Evolutionary conservation across 1,140 invertebrate species (phyloP).

Genomic region (Physella acuta): DNA sequence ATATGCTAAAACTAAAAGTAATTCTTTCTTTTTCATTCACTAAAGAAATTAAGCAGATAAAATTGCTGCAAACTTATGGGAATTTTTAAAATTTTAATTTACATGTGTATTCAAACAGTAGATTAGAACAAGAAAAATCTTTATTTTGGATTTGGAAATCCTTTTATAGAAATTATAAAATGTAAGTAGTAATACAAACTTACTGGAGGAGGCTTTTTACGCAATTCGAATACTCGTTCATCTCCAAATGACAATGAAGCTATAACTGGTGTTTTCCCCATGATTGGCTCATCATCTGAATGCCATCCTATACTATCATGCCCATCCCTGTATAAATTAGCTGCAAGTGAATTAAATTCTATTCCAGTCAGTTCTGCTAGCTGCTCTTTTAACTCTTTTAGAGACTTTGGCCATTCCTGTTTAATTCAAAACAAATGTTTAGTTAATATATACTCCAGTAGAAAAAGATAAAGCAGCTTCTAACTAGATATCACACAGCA

Average conservation of each 20-base stretch:
- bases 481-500: too few relatives aligned
- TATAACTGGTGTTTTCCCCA: conserved; percentile 61
- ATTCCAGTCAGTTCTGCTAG: conserved; percentile 55
- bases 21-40: too few relatives aligned
- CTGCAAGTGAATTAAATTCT: conserved; percentile 63
- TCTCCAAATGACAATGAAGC: conserved; percentile 63
- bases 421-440: too few relatives aligned
- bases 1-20: background rate
- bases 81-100: too few relatives aligned
- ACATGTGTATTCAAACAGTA: too few relatives aligned
- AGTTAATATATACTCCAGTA: too few relatives aligned
- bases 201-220: conserved; percentile 51
- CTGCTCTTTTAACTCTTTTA: conserved; percentile 43
- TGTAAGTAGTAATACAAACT: conserved; percentile 23
- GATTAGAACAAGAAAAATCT: too few relatives aligned
- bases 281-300: conserved; percentile 59
- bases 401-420: conserved; percentile 45
- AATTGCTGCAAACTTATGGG: too few relatives aligned
- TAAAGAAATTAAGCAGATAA: too few relatives aligned
- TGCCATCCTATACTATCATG: conserved; percentile 64
- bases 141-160: background rate
- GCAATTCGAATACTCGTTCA: conserved; percentile 59
- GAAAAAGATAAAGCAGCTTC: too few relatives aligned
- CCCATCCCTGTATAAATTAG: conserved; percentile 62
- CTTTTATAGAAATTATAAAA: background rate